Evolutionary conservation across 2,888 invertebrate species (phyloP).

Genomic region (Ochropleura plecta): DNA sequence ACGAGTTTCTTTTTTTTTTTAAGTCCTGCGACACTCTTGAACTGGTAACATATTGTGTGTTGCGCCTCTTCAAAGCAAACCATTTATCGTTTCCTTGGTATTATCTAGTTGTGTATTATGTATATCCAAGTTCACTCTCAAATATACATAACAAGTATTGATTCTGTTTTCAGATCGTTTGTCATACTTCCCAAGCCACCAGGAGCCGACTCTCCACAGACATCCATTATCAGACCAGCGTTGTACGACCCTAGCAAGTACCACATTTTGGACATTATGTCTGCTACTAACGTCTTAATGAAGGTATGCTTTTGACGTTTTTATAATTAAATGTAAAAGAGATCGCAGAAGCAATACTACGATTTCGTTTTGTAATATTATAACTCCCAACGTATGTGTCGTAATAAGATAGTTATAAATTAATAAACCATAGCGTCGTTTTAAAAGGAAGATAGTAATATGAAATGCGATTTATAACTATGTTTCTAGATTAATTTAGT

Average conservation of each 20-base stretch:
- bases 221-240: slow-evolving; percentile 89
- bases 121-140: neutral
- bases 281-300: slow-evolving; percentile 71
- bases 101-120: neutral
- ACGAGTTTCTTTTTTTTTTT: neutral
- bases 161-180: slow-evolving; percentile 67
- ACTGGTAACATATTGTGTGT: neutral
- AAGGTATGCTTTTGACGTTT: slow-evolving; percentile 67
- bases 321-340: neutral
- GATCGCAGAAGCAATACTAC: neutral
- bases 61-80: neutral
- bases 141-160: neutral
- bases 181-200: slow-evolving; percentile 77
- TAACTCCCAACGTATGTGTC: neutral
- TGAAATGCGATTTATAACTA: too few relatives aligned
- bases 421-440: too few relatives aligned
- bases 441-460: too few relatives aligned
- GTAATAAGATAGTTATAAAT: too few relatives aligned
- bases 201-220: slow-evolving; percentile 80
- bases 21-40: neutral
- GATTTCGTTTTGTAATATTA: neutral
- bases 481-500: too few relatives aligned
- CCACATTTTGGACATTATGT: slow-evolving; percentile 75
- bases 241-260: slow-evolving; percentile 84
- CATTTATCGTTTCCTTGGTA: neutral